phyloP scores from a whole-genome alignment of 2,113 vertebrate species.

The Urocitellus parryii region DNA sequence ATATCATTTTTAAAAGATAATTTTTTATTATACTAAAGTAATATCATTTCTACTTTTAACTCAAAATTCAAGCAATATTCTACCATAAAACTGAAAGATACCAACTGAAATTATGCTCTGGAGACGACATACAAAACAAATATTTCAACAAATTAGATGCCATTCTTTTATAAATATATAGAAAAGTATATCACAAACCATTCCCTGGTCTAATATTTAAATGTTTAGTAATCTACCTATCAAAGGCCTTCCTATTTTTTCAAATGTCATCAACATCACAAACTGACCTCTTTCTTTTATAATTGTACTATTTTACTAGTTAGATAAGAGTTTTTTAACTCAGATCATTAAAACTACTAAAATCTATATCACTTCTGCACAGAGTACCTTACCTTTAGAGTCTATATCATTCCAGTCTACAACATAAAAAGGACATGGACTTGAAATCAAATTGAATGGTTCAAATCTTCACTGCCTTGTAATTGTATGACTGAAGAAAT shows the following conservation, averaged over 20 bases:
- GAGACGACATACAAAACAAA: not conserved
- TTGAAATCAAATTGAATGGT: not conserved
- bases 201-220: slow-evolving; percentile 23
- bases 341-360: slow-evolving; percentile 33
- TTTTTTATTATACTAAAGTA: slow-evolving; percentile 34
- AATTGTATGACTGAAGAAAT: slow-evolving; percentile 22
- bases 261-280: not conserved
- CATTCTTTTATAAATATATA: not conserved
- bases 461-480: slow-evolving; percentile 14
- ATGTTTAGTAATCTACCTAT: not conserved
- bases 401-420: not conserved
- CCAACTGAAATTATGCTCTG: not conserved
- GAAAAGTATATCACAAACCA: not conserved
- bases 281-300: slow-evolving; percentile 33
- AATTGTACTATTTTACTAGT: not conserved
- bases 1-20: not conserved
- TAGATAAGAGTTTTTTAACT: not conserved
- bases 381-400: not conserved
- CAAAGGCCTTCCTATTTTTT: not conserved
- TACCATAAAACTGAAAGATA: slow-evolving; percentile 25
- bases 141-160: not conserved
- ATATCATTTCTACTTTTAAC: not conserved
- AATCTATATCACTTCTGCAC: not conserved
- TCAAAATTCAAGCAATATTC: not conserved
- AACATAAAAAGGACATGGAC: slow-evolving; percentile 19